These are phyloP conservation scores for Allobates femoralis DNA, from an alignment of 2,797 vertebrate species.

Conservation along the genomic window DNA sequence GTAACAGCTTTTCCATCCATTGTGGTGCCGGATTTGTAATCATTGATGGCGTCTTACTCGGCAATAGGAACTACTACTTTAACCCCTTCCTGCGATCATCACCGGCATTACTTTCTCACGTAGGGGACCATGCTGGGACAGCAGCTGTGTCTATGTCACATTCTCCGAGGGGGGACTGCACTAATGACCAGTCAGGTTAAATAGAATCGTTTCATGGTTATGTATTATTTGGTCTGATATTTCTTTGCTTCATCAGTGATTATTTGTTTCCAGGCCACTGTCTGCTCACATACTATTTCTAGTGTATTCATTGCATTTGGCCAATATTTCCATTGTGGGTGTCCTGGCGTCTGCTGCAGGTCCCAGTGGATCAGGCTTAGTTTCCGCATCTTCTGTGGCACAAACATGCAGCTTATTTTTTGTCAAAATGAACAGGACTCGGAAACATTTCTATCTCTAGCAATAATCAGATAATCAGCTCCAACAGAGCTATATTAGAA, in stretches of 20 bases:
- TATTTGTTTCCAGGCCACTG: background rate
- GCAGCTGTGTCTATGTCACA: no score
- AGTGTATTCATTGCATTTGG: background rate
- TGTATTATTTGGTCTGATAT: no score
- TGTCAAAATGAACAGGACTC: background rate
- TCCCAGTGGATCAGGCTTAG: conserved; percentile 8
- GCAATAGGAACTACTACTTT: background rate
- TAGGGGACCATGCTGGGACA: no score
- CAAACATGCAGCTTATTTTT: background rate
- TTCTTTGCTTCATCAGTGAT: background rate
- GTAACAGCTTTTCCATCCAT: background rate
- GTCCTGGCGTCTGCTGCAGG: background rate
- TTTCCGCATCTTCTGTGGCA: background rate
- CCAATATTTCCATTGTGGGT: background rate
- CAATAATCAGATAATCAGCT: background rate
- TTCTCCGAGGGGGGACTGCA: no score
- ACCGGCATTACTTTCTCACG: no score
- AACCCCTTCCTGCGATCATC: background rate
- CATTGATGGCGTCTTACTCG: background rate
- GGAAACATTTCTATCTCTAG: background rate
- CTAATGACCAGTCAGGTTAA: no score
- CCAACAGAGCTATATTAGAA: background rate
- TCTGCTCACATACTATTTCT: background rate
- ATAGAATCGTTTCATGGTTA: no score
- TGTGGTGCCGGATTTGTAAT: conserved; percentile 1